These are phyloP conservation scores for Macrotus californicus DNA, from an alignment of 2,113 vertebrate genomes.

Conservation along the genomic window DNA sequence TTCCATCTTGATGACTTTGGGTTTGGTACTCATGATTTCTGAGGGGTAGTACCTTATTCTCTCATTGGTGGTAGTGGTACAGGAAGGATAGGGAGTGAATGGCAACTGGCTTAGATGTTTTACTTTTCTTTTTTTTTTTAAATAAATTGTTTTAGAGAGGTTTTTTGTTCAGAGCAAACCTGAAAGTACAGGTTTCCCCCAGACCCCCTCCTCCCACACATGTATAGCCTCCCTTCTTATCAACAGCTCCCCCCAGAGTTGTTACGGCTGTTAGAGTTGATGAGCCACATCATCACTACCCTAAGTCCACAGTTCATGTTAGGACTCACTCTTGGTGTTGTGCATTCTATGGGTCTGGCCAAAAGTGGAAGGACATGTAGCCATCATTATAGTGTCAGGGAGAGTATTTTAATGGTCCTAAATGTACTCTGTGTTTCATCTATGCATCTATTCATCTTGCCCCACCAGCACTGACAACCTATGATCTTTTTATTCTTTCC, in stretches of 20 bases:
- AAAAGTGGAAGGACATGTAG: neutral
- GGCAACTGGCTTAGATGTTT: neutral
- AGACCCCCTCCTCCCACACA: accelerated
- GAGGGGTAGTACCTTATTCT: accelerated
- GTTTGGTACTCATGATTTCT: neutral
- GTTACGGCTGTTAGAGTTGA: accelerated
- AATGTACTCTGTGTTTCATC: neutral
- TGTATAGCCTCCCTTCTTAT: too few relatives aligned
- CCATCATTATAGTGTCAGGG: neutral
- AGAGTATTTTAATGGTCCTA: neutral
- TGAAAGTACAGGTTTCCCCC: neutral
- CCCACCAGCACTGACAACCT: neutral
- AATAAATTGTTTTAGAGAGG: neutral
- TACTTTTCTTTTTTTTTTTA: neutral
- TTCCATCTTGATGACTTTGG: neutral
- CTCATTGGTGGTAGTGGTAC: neutral
- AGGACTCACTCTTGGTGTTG: neutral
- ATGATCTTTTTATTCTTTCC: neutral
- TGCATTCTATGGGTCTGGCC: neutral
- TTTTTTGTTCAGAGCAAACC: neutral
- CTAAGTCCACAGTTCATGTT: neutral
- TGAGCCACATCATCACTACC: neutral
- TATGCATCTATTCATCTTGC: neutral
- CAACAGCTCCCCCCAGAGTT: too few relatives aligned
- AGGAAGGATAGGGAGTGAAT: neutral